Evolutionary conservation across 2,888 invertebrate species (phyloP).

Genomic region (Eristalinus sepulchralis): DNA sequence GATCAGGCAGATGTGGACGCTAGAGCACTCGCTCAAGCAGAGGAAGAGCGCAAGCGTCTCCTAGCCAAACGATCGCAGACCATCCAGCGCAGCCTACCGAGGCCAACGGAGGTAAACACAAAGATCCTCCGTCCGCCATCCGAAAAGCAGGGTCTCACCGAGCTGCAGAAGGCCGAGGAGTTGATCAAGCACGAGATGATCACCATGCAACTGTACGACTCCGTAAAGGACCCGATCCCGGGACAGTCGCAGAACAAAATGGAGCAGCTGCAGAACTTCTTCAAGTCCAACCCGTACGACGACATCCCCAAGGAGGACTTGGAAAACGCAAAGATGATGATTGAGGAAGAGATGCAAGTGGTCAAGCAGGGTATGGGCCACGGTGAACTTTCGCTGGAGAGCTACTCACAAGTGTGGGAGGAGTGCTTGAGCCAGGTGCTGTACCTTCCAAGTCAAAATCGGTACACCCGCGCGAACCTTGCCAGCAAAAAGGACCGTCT

Average conservation of each 20-base stretch:
- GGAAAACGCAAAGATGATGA: conserved; percentile 84
- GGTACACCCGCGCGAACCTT: conserved; percentile 96
- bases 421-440: conserved; percentile 96
- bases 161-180: conserved; percentile 97
- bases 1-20: conserved; percentile 94
- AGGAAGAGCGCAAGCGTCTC: conserved; percentile 83
- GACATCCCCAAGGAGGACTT: conserved; percentile 87
- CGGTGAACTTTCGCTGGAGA: conserved; percentile 94
- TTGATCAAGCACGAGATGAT: conserved; percentile 98
- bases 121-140: conserved; percentile 89
- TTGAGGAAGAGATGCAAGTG: conserved; percentile 92
- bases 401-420: conserved; percentile 98
- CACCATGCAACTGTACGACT: conserved; percentile 95
- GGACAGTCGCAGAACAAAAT: conserved; percentile 79
- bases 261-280: conserved; percentile 88
- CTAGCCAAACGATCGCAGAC: conserved; percentile 90
- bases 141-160: conserved; percentile 89
- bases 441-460: conserved; percentile 94
- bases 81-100: conserved; percentile 91
- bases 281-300: conserved; percentile 93
- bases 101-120: conserved; percentile 93
- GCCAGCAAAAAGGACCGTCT: conserved; percentile 98
- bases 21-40: conserved; percentile 85
- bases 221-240: conserved; percentile 87
- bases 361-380: conserved; percentile 97